These are phyloP conservation scores for Anarsia innoxiella DNA, from an alignment of 2,888 invertebrate genomes.

Conservation along the genomic window DNA sequence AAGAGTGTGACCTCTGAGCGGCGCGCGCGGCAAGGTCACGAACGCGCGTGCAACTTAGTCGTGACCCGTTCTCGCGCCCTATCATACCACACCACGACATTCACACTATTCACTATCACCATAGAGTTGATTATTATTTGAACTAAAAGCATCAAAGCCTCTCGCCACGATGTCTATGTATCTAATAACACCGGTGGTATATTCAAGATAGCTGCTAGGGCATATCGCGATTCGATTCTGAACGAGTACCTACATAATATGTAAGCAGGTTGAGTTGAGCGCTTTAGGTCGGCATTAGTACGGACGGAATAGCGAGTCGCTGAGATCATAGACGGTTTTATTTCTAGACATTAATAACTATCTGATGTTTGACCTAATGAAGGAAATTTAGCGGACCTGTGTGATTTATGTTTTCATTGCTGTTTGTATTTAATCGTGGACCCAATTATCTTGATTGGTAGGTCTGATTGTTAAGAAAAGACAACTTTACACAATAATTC, in stretches of 20 bases:
- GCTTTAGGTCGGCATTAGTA: slow-evolving; percentile 22
- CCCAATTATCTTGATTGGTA: too few relatives aligned
- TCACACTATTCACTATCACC: slow-evolving; percentile 43
- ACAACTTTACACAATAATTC: too few relatives aligned
- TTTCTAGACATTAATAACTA: slow-evolving; percentile 28
- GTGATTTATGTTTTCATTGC: too few relatives aligned
- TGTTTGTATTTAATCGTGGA: too few relatives aligned
- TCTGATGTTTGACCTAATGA: slow-evolving; percentile 11
- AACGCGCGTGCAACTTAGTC: slow-evolving; percentile 71
- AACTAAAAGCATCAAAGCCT: slow-evolving; percentile 16
- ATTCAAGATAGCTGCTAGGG: slow-evolving; percentile 32
- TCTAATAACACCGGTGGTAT: slow-evolving; percentile 39
- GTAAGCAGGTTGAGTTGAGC: slow-evolving; percentile 19
- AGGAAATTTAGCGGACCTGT: too few relatives aligned
- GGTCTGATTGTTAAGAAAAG: too few relatives aligned
- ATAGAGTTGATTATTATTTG: slow-evolving; percentile 58
- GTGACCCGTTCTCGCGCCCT: slow-evolving; percentile 70
- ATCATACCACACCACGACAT: slow-evolving; percentile 39
- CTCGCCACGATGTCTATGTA: slow-evolving; percentile 45
- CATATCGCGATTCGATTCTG: slow-evolving; percentile 39
- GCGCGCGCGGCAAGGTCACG: slow-evolving; percentile 73
- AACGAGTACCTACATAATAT: slow-evolving; percentile 29
- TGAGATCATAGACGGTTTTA: slow-evolving; percentile 54
- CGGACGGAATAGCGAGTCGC: slow-evolving; percentile 43
- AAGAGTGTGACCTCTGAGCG: slow-evolving; percentile 65